These are phyloP conservation scores for Cybosia mesomella DNA, from an alignment of 2,888 invertebrate species.

Conservation along the genomic window DNA sequence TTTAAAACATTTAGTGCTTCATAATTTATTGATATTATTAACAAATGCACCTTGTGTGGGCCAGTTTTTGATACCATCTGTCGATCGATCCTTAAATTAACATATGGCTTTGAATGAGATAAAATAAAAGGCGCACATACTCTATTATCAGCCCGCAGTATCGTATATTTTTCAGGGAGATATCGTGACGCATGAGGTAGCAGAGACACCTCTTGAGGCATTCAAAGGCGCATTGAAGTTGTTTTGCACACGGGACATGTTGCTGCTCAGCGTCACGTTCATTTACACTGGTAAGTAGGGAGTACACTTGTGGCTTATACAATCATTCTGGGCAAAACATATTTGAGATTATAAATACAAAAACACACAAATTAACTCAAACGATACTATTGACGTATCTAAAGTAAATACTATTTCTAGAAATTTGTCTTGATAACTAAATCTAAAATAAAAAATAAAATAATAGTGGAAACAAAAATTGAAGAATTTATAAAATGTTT, in stretches of 20 bases:
- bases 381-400: slow-evolving; percentile 1
- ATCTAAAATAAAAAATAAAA: not conserved
- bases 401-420: not conserved
- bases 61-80: slow-evolving; percentile 5
- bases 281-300: slow-evolving; percentile 93
- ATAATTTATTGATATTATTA: slow-evolving; percentile 34
- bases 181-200: slow-evolving; percentile 68
- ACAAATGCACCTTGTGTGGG: slow-evolving; percentile 9
- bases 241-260: slow-evolving; percentile 94
- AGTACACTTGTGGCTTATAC: not conserved
- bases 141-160: not conserved
- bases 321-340: not conserved
- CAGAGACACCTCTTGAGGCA: slow-evolving; percentile 89
- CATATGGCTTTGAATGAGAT: not conserved
- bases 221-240: slow-evolving; percentile 91
- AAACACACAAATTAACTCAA: not conserved
- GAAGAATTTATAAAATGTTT: slow-evolving; percentile 1
- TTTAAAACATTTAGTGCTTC: slow-evolving; percentile 28
- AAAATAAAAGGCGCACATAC: not conserved
- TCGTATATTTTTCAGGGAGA: slow-evolving; percentile 75
- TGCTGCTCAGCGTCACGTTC: slow-evolving; percentile 94
- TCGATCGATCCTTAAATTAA: slow-evolving; percentile 6
- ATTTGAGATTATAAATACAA: not conserved
- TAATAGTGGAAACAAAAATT: not conserved
- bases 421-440: not conserved